phyloP scores from a whole-genome alignment of 2,888 invertebrate genomes.

The Uloborus plumipes region DNA sequence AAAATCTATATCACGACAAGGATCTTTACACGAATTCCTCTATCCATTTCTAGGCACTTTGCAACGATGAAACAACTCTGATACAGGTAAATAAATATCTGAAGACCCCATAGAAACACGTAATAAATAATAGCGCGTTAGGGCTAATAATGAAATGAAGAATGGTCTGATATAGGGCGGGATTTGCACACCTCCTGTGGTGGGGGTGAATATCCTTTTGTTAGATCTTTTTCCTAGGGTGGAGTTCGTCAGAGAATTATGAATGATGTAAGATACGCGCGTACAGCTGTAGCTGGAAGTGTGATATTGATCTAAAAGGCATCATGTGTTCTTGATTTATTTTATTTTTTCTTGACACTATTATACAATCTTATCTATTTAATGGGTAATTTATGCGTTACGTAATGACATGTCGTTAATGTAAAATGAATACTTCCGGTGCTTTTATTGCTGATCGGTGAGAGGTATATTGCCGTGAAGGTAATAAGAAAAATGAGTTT shows the following conservation, averaged over 20 bases:
- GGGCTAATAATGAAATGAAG: conserved; percentile 38
- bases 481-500: too few relatives aligned
- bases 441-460: too few relatives aligned
- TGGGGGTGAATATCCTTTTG: conserved; percentile 29
- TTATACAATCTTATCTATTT: not conserved
- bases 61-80: conserved; percentile 18
- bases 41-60: conserved; percentile 18
- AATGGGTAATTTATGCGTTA: conserved; percentile 19
- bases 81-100: conserved; percentile 33
- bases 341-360: not conserved
- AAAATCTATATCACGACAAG: not conserved
- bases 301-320: conserved; percentile 30
- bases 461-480: too few relatives aligned
- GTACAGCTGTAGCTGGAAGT: conserved; percentile 27
- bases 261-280: conserved; percentile 32
- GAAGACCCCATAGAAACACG: conserved; percentile 23
- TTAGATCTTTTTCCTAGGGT: conserved; percentile 26
- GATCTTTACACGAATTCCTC: conserved; percentile 13
- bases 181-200: conserved; percentile 6
- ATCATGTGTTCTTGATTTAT: conserved; percentile 20
- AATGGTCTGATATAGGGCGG: conserved; percentile 39
- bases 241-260: conserved; percentile 23
- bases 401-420: conserved; percentile 5
- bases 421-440: not conserved
- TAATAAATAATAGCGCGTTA: conserved; percentile 34